Evolutionary conservation across 1,140 invertebrate species (phyloP), one percentile per base, ranked within the genome.

Genomic region (Psilanteris sp.): DNA sequence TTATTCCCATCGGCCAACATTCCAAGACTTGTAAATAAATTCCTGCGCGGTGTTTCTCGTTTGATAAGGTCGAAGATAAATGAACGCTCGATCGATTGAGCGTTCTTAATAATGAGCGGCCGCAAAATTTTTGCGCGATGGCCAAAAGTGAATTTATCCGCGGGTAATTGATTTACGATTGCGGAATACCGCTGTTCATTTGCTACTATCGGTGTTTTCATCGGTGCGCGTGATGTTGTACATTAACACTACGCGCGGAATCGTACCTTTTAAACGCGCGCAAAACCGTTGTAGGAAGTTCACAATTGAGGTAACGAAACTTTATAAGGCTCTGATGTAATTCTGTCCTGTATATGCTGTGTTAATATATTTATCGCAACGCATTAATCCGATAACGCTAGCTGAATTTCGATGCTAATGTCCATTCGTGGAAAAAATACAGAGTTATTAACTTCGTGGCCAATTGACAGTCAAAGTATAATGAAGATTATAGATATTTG

Each of bases 271-370:
- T 75, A 79, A 66, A 75, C 50, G 70, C 46, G 62, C 75, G 59
- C 57, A 73, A 70, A 71, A 68, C 61, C 54, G 61, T 73, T 80
- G 76, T 73, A 75, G 79, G 70, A 77, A 75, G 70, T 77, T 10
- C 36, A 61, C 72, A 73, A 46, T 66, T 64, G 26, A 70, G 61
- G 16, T 18, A 62, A 68, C 61, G 61, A 66, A 81, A 78, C 70
- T 64, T 66, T 77, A 76, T 79, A 79, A 79, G 76, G 64, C 31
- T 32, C n/a, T 41, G 46, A 62, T 59, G 52, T 43, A 62, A 68
- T 62, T 54, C 37, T 27, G 52, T 46, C 44, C 39, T 20, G 57
- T 36, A 27, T 18, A 18, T 15, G 20, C 4, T 27, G 24, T 70
- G 54, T 44, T 43, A 32, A 29, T 52, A 34, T 54, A 61, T 61